Percentiles rank a stretch among this genome's conserved stretches.
These are phyloP conservation scores for Engraulis encrasicolus DNA, from an alignment of 2,113 vertebrate genomes.

Conservation along the genomic window DNA sequence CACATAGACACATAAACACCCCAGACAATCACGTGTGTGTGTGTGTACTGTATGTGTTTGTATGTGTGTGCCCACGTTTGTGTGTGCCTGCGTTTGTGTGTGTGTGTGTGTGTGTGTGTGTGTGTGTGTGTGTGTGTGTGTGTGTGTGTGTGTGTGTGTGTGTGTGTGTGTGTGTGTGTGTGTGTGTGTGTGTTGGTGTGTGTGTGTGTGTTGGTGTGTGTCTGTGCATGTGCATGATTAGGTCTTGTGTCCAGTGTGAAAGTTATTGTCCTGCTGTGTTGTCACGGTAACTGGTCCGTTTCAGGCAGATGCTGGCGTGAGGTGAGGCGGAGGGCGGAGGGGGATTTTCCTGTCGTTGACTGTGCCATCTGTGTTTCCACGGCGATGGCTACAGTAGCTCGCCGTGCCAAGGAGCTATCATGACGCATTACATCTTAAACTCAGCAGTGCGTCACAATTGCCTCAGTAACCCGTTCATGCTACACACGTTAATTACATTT, in stretches of 20 bases:
- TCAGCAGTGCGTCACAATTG: not conserved
- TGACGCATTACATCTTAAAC: not conserved
- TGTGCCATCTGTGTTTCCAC: conserved; percentile 63
- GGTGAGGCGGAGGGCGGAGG: not conserved
- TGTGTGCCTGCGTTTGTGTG: not conserved
- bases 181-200: not conserved
- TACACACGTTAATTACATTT: not conserved
- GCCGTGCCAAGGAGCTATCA: conserved; percentile 45
- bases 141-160: not conserved
- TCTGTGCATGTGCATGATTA: not conserved
- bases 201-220: not conserved
- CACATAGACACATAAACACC: no score
- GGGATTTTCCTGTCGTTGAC: conserved; percentile 44
- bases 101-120: not conserved
- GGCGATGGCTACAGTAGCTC: no score
- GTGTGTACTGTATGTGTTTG: not conserved
- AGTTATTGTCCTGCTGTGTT: conserved; percentile 34
- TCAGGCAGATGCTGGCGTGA: conserved; percentile 17
- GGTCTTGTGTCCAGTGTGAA: conserved; percentile 26
- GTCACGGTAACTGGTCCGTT: conserved; percentile 27
- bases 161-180: not conserved
- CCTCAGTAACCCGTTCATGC: not conserved
- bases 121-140: not conserved
- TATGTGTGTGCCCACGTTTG: not conserved
- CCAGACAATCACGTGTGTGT: no score